Percentiles rank a stretch among this genome's conserved stretches.
phyloP scores from a whole-genome alignment of 92 coral and sea anemone species.

The Zoanthus solanderi region DNA sequence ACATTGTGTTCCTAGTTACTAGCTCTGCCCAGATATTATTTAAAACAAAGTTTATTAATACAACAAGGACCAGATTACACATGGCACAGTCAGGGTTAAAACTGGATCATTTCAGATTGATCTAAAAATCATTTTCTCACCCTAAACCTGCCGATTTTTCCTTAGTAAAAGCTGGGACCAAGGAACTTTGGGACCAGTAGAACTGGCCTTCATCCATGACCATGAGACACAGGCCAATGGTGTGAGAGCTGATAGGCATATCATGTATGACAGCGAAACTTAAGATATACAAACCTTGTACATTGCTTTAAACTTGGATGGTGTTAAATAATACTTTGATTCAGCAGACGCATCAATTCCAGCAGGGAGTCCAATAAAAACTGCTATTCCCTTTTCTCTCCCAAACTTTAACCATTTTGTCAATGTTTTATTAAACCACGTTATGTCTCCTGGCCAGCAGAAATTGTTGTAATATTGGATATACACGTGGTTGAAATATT shows the following conservation, averaged over 20 bases:
- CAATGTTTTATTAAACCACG: not conserved
- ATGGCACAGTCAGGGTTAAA: too few species aligned
- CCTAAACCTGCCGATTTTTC: not conserved
- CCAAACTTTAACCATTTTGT: slow-evolving; percentile 22
- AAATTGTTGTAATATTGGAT: slow-evolving; percentile 27
- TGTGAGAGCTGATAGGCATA: too few species aligned
- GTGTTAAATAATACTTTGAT: not conserved
- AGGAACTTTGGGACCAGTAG: not conserved
- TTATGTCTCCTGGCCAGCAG: slow-evolving; percentile 22
- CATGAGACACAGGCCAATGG: not conserved
- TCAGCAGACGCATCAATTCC: not conserved
- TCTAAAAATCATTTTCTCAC: not conserved
- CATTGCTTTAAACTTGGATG: not conserved
- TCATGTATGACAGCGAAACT: not conserved
- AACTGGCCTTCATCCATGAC: not conserved
- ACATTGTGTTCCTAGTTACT: too few species aligned
- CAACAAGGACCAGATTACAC: too few species aligned
- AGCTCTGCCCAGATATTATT: too few species aligned
- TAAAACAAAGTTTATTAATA: too few species aligned
- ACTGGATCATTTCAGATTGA: not conserved
- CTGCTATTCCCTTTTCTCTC: not conserved
- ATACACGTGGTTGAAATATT: slow-evolving; percentile 20
- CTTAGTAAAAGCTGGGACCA: not conserved
- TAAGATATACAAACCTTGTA: not conserved
- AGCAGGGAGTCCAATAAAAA: slow-evolving; percentile 20